These are phyloP conservation scores for Oxyscelio sp. DNA, from an alignment of 2,888 invertebrate genomes.

Conservation along the genomic window DNA sequence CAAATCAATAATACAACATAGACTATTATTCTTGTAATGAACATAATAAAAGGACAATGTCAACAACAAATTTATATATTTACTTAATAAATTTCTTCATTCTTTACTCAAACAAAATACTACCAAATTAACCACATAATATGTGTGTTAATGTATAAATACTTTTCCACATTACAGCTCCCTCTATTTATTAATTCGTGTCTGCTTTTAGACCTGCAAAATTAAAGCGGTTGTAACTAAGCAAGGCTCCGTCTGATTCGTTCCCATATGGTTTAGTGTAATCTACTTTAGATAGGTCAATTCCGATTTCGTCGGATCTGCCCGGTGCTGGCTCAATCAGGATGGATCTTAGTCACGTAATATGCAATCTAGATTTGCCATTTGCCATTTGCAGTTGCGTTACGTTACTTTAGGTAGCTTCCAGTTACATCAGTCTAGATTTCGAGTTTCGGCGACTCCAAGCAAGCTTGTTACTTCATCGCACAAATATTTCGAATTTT, in stretches of 20 bases:
- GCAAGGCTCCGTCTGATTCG: background rate
- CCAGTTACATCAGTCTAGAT: conserved; percentile 18
- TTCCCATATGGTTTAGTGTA: conserved; percentile 13
- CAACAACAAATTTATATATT: too few relatives aligned
- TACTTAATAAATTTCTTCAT: too few relatives aligned
- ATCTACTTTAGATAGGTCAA: conserved; percentile 35
- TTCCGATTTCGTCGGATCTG: conserved; percentile 29
- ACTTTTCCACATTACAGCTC: too few relatives aligned
- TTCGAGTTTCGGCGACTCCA: conserved; percentile 38
- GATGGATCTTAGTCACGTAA: conserved; percentile 55
- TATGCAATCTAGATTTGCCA: conserved; percentile 45
- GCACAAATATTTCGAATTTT: conserved; percentile 2
- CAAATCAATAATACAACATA: too few relatives aligned
- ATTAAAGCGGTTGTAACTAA: background rate
- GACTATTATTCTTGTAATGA: too few relatives aligned
- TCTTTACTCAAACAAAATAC: too few relatives aligned
- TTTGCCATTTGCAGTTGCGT: conserved; percentile 29
- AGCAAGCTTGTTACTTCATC: conserved; percentile 29
- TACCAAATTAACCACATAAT: too few relatives aligned
- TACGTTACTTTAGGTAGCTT: conserved; percentile 21
- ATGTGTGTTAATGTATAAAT: too few relatives aligned
- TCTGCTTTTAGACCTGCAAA: too few relatives aligned
- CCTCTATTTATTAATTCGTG: too few relatives aligned
- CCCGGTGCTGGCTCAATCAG: conserved; percentile 18
- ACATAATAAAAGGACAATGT: too few relatives aligned